Conservation (phyloP, 2,113 vertebrate genomes). For the Regulus satrapa region DNA sequence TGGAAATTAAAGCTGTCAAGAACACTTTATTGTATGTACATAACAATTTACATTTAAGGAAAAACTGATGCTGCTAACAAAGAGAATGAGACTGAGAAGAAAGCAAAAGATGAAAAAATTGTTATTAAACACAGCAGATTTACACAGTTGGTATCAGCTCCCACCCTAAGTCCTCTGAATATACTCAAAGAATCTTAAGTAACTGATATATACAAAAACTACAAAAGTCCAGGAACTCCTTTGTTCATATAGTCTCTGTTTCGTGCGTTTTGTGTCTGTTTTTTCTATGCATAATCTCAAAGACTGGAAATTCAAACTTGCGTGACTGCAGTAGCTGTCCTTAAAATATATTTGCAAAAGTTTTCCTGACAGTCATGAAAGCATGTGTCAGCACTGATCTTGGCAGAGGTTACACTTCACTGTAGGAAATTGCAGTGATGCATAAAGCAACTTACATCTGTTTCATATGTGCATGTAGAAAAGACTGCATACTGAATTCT, state of each 20-base stretch:
- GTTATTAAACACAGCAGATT: not conserved
- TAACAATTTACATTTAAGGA: not conserved
- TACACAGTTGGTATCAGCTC: not conserved
- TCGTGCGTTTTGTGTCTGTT: not conserved
- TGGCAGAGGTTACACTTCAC: not conserved
- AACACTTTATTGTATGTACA: not conserved
- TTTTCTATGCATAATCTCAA: not conserved
- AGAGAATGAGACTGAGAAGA: not conserved
- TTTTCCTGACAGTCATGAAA: not conserved
- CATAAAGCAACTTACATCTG: not conserved
- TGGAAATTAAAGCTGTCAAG: not conserved
- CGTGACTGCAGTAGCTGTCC: not conserved
- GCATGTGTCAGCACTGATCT: rapidly evolving
- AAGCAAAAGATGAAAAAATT: not conserved
- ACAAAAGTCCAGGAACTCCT: not conserved
- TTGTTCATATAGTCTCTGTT: not conserved
- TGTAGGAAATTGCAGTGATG: not conserved
- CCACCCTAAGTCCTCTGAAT: not conserved
- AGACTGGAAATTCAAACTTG: not conserved
- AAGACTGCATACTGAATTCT: not conserved
- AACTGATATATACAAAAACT: not conserved
- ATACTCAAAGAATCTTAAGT: not conserved
- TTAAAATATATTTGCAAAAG: not conserved
- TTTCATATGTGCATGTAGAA: not conserved
- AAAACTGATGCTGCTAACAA: not conserved